phyloP scores from a whole-genome alignment of 2,113 vertebrate species.

The Rhabdomys dilectus region DNA sequence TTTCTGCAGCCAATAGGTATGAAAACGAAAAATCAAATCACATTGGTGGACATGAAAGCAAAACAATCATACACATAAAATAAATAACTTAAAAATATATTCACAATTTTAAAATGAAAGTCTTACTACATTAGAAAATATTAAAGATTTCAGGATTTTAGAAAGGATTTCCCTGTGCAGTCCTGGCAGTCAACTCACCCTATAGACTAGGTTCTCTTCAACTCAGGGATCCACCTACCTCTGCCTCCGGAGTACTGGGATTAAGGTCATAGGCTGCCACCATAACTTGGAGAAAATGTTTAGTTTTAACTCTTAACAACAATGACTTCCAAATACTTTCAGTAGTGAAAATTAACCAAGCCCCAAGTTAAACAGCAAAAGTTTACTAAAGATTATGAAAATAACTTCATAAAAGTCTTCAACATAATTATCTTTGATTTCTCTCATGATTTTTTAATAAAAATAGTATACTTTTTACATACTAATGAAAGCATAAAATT shows the following conservation, averaged over 20 bases:
- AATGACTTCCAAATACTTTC: constrained; percentile 24
- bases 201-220: background rate
- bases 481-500: constrained; percentile 20
- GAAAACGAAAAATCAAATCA: background rate
- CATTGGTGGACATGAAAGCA: background rate
- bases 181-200: background rate
- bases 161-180: background rate
- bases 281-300: background rate
- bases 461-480: background rate
- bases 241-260: background rate
- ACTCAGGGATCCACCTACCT: background rate
- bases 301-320: constrained; percentile 12
- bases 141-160: background rate
- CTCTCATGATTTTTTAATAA: constrained; percentile 5
- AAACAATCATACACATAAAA: background rate
- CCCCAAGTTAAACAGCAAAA: background rate
- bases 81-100: background rate
- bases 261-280: background rate
- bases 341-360: constrained; percentile 15
- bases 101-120: constrained; percentile 5
- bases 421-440: background rate
- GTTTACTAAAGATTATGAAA: background rate
- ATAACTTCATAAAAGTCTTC: constrained; percentile 9
- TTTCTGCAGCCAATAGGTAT: background rate
- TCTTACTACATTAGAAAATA: background rate